A percentile compares a stretch with the other conserved stretches of the same genome.
phyloP scores from a whole-genome alignment of 2,797 vertebrate genomes.

The Tenualosa thibaudeaui region DNA sequence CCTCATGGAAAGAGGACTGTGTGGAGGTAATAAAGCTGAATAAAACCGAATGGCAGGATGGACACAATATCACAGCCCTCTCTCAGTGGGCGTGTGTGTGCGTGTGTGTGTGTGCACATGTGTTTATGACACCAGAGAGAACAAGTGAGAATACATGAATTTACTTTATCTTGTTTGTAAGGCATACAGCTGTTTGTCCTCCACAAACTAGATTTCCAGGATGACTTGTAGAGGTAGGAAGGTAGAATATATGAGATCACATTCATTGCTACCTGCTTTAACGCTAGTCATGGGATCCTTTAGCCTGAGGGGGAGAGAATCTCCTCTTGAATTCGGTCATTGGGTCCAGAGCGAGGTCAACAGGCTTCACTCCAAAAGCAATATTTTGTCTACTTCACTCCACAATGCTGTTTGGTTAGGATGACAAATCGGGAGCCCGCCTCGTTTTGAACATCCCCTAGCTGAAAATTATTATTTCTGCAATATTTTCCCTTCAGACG shows the following conservation, averaged over 20 bases:
- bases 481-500: conserved; percentile 33
- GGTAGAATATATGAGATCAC: not conserved
- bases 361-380: not conserved
- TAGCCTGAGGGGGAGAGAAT: not conserved
- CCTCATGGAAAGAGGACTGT: not conserved
- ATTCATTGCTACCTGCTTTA: not conserved
- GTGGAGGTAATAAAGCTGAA: not conserved
- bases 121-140: not conserved
- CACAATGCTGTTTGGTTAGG: not conserved
- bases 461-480: conserved; percentile 33
- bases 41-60: not conserved
- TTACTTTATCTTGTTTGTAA: conserved; percentile 3
- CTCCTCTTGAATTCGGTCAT: not conserved
- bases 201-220: not conserved
- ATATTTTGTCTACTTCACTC: not conserved
- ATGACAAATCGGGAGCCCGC: not conserved
- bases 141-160: not conserved
- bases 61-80: not conserved
- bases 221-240: not conserved
- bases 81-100: not conserved
- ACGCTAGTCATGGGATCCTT: not conserved
- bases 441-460: not conserved
- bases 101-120: not conserved
- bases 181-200: not conserved
- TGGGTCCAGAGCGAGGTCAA: not conserved